phyloP scores from a whole-genome alignment of 2,888 invertebrate species.

The Apocheima hispidaria region DNA sequence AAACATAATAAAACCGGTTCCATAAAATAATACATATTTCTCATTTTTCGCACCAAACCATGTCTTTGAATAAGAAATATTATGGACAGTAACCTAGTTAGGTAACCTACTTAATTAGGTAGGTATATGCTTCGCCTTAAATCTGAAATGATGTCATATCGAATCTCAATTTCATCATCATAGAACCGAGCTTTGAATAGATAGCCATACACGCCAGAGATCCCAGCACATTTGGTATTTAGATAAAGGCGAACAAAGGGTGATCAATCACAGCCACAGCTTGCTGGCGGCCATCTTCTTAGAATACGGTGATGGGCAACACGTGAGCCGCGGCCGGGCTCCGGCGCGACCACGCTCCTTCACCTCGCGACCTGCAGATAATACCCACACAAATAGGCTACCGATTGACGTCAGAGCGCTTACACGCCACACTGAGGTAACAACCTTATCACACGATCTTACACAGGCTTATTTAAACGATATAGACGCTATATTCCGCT shows the following conservation, averaged over 20 bases:
- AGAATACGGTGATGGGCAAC: conserved; percentile 64
- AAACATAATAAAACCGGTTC: too few species aligned
- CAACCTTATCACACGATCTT: conserved; percentile 43
- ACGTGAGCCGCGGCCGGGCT: conserved; percentile 59
- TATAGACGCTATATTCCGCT: conserved; percentile 48
- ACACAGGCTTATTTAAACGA: conserved; percentile 48
- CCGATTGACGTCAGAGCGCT: conserved; percentile 76
- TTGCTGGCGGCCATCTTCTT: conserved; percentile 57
- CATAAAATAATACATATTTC: too few species aligned
- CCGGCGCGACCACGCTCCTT: conserved; percentile 51
- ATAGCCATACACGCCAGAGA: conserved; percentile 35
- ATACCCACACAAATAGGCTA: conserved; percentile 70
- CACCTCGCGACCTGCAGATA: conserved; percentile 73
- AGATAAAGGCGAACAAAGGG: conserved; percentile 67
- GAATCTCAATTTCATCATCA: conserved; percentile 26
- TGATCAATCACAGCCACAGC: conserved; percentile 68
- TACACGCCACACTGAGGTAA: conserved; percentile 62
- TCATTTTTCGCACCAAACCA: too few species aligned
- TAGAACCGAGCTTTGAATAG: conserved; percentile 22
- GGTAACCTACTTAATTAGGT: background rate
- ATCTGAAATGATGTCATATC: conserved; percentile 34
- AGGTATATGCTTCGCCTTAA: background rate
- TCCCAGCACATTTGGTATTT: conserved; percentile 41
- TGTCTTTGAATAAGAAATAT: too few species aligned
- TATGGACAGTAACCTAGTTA: too few species aligned